Evolutionary conservation across 1,140 invertebrate genomes (phyloP), one percentile per base, ranked within the genome.

Genomic region (Eupeodes corollae): DNA sequence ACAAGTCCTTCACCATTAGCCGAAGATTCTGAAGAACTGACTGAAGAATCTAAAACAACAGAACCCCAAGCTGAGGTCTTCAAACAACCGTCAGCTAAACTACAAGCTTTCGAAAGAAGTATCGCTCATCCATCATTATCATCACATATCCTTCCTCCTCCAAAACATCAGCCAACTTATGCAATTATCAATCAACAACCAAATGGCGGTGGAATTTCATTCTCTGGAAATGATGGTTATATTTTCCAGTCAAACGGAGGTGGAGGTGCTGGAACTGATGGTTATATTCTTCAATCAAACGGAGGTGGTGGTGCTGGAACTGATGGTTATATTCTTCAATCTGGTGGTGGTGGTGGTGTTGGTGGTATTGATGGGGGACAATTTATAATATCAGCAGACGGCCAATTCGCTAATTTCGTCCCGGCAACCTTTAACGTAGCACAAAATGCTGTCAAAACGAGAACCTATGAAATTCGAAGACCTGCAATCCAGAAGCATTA

Each of bases 401-500:
- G n/a, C n/a, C n/a, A 26, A 26, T 26, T 5, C 8, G 21, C 21
- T 26, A 8, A 26, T 26, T 31, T 67, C 3, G 61, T 64, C 8
- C 62, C 61, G n/a, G 67, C 64, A 34, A 67, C 63, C 26, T 67
- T 67, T 13, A 59, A 67, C 48, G 63, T 67, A 42, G 63, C 55
- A 6, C 63, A 67, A 47, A 63, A 61, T 0, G 63, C 63, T 0
- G 46, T 67, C 31, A 67, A 67, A 53, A 62, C 64, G 18, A 67
- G 63, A 44, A 58, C 63, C 30, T 67, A 63, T 53, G 61, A 78
- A 68, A 71, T 80, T 1, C 73, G 79, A 48, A 72, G 79, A 40
- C 79, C 79, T 49, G 79, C 78, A 26, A 77, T 80, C 44, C 75
- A 79, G 49, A 79, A 80, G 58, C 75, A 80, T 56, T 80, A 80